Conservation (phyloP, 2,113 vertebrate genomes). For the Pollimyrus isidori region DNA sequence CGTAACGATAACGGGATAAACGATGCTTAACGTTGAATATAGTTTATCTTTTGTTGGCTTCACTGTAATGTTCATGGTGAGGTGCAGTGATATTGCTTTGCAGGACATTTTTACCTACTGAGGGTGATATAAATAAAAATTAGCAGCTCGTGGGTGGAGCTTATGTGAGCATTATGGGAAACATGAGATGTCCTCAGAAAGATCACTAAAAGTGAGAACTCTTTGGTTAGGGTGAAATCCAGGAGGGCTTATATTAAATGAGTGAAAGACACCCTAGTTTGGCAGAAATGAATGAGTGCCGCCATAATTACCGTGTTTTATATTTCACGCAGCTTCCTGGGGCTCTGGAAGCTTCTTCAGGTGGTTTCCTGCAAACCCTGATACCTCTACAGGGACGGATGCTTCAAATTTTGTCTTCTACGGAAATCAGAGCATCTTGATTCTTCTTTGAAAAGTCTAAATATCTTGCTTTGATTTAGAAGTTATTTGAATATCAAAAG, state of each 20-base stretch:
- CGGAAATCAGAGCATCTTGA: neutral
- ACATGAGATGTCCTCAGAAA: slow-evolving; percentile 1
- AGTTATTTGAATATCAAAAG: neutral
- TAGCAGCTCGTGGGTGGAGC: slow-evolving; percentile 2
- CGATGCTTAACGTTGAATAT: neutral
- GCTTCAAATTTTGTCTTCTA: neutral
- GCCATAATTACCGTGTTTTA: slow-evolving; percentile 23
- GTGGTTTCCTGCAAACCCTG: neutral
- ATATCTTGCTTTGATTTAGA: neutral
- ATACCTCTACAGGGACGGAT: neutral
- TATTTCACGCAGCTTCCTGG: slow-evolving; percentile 23
- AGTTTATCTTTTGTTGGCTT: neutral
- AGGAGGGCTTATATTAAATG: neutral
- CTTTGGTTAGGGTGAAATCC: slow-evolving; percentile 16
- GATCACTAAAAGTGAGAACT: slow-evolving; percentile 20
- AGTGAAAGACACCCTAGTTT: neutral
- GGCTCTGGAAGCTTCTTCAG: neutral
- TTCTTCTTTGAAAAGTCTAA: neutral
- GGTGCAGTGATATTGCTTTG: neutral
- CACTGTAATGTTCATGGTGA: neutral
- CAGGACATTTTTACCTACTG: neutral
- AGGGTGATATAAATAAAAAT: slow-evolving; percentile 17
- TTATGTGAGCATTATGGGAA: neutral
- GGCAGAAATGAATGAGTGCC: slow-evolving; percentile 21
- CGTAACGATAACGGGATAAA: neutral